Evolutionary conservation across 2,888 invertebrate species (phyloP), one percentile per base, ranked within the genome.

Genomic region (Deilephila porcellus): DNA sequence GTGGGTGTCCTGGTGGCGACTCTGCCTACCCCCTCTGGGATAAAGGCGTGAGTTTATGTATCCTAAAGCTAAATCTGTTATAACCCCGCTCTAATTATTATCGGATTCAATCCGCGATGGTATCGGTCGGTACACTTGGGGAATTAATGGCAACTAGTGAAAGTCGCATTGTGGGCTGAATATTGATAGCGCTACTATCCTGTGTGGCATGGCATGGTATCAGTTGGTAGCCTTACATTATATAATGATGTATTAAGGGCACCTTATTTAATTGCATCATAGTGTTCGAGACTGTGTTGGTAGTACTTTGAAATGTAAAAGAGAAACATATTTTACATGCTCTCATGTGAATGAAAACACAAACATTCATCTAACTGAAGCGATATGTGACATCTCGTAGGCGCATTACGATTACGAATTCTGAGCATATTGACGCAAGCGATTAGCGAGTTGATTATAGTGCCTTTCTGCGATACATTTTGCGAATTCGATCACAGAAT

Each of bases 101-200:
- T 78, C 83, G 79, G 82, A 90, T 88, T 87, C 87, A 85, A 79
- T 81, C 80, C 87, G 85, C 88, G 85, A 81, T 76, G 63, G 2
- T 80, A 86, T 85, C 87, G 82, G 74, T 76, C 76, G 77, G 74
- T 80, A 84, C 72, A 67, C 37, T 25, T 34, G 25, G 64, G 85
- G 86, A 87, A 87, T 87, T 86, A 86, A 86, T 83, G 17, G 25
- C 7, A 0, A 11, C 4, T 77, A 85, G 91, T 89, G 91, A 91
- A 91, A 91, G 91, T 91, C 77, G 37, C 20, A 17, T 37, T 59
- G 59, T 37, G 1, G 74, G 76, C 71, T 53, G 73, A 72, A 74
- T 74, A 73, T 60, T 60, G 45, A 76, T 74, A 73, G 74, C 74
- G 45, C 71, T 56, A 71, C 70, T 71, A 74, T 74, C 74, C 71